A percentile compares a stretch with the other conserved stretches of the same genome.
Evolutionary conservation across 1,140 invertebrate genomes (phyloP).

Genomic region (Anadara kagoshimensis): DNA sequence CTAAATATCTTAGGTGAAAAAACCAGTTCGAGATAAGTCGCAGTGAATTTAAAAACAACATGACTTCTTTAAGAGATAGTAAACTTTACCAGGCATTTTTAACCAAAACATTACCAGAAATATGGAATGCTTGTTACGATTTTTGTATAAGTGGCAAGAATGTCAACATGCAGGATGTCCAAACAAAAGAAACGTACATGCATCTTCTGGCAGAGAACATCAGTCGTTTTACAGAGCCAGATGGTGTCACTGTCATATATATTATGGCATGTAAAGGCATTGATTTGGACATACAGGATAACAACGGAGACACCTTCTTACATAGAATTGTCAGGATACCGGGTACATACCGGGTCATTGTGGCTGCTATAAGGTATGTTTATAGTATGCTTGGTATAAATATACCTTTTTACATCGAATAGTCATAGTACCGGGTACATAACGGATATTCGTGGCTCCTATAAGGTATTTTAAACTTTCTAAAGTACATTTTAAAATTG

Average conservation of each 20-base stretch:
- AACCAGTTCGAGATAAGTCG: too few species aligned
- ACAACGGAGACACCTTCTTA: slow-evolving; percentile 42
- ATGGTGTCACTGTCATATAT: slow-evolving; percentile 39
- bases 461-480: too few species aligned
- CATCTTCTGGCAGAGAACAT: slow-evolving; percentile 40
- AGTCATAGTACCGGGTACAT: too few species aligned
- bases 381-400: too few species aligned
- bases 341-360: slow-evolving; percentile 36
- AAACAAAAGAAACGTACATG: slow-evolving; percentile 46
- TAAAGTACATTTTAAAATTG: too few species aligned
- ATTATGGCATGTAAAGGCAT: slow-evolving; percentile 42
- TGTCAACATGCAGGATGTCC: slow-evolving; percentile 30
- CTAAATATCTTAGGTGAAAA: too few species aligned
- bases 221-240: slow-evolving; percentile 31
- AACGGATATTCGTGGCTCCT: too few species aligned
- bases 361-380: slow-evolving; percentile 42
- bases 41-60: not conserved
- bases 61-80: slow-evolving; percentile 17
- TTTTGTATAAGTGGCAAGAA: slow-evolving; percentile 31
- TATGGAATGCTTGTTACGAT: slow-evolving; percentile 20
- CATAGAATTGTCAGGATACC: slow-evolving; percentile 43
- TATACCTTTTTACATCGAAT: too few species aligned
- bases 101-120: slow-evolving; percentile 6
- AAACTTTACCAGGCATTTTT: slow-evolving; percentile 24
- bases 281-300: slow-evolving; percentile 44